Evolutionary conservation across 2,113 vertebrate genomes (phyloP).

Genomic region (Coptodon bakossiorum): DNA sequence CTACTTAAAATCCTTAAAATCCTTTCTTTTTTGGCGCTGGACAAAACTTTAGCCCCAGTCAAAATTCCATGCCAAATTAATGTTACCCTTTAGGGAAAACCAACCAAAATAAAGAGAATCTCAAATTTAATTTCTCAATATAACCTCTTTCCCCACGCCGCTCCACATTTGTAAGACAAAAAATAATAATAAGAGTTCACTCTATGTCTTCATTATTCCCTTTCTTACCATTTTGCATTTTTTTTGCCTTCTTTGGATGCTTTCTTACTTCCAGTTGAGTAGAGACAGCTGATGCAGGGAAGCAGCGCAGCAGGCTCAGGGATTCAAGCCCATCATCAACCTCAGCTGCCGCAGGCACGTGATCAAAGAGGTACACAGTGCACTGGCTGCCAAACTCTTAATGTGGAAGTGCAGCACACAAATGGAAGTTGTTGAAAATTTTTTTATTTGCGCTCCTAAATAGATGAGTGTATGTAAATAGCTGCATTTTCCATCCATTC

Average conservation of each 20-base stretch:
- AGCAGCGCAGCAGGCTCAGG: not conserved
- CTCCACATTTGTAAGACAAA: not conserved
- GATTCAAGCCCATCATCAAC: not conserved
- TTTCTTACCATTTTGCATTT: not conserved
- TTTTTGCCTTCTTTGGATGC: not conserved
- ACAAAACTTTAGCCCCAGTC: not conserved
- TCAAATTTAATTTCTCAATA: not conserved
- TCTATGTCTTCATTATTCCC: not conserved
- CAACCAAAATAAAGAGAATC: not conserved
- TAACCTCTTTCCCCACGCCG: rapidly evolving
- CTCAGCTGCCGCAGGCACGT: not conserved
- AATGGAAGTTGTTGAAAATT: not conserved
- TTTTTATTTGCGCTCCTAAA: not conserved
- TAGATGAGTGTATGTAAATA: not conserved
- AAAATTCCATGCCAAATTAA: not conserved
- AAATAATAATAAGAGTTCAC: not conserved
- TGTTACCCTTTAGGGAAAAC: not conserved
- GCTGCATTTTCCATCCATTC: not conserved
- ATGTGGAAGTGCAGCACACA: not conserved
- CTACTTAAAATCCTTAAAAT: not conserved
- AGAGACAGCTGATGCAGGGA: not conserved
- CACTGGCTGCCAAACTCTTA: not conserved
- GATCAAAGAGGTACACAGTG: not conserved
- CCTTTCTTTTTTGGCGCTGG: not conserved
- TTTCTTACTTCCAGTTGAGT: not conserved